phyloP scores from a whole-genome alignment of 2,888 invertebrate genomes.

The Philereme vetulata region DNA sequence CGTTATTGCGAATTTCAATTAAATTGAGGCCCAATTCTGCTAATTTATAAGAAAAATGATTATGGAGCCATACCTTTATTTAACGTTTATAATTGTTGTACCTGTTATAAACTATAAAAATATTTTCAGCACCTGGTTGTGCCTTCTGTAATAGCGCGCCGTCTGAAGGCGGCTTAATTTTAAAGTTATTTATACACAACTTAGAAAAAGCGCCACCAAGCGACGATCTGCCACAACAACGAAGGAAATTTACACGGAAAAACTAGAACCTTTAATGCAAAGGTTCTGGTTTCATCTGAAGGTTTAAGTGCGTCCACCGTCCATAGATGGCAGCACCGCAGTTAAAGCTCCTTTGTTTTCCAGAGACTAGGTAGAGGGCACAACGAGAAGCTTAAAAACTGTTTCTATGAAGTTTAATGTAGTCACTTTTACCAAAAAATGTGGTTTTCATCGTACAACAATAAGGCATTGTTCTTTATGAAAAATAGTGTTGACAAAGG shows the following conservation, averaged over 20 bases:
- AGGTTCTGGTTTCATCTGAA: neutral
- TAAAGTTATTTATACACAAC: too few species aligned
- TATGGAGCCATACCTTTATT: too few species aligned
- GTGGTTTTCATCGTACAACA: conserved; percentile 7
- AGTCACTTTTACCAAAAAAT: conserved; percentile 4
- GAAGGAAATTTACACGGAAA: too few species aligned
- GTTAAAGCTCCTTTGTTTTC: conserved; percentile 13
- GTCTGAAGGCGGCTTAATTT: too few species aligned
- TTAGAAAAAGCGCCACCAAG: conserved; percentile 16
- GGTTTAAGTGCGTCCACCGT: neutral
- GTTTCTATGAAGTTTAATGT: neutral
- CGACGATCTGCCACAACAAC: conserved; percentile 5
- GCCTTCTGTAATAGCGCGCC: too few species aligned
- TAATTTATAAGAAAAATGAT: too few species aligned
- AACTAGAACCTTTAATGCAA: neutral
- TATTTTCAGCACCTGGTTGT: too few species aligned
- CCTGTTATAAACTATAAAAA: too few species aligned
- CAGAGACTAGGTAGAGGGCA: conserved; percentile 23
- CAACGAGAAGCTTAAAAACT: conserved; percentile 1
- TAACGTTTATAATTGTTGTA: too few species aligned
- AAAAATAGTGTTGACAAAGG: conserved; percentile 5
- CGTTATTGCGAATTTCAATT: too few species aligned
- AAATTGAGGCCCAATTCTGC: too few species aligned
- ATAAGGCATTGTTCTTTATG: conserved; percentile 15
- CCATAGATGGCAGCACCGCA: conserved; percentile 17